Conservation (phyloP, 2,888 invertebrate species). For the Stenichneumon culpator region DNA sequence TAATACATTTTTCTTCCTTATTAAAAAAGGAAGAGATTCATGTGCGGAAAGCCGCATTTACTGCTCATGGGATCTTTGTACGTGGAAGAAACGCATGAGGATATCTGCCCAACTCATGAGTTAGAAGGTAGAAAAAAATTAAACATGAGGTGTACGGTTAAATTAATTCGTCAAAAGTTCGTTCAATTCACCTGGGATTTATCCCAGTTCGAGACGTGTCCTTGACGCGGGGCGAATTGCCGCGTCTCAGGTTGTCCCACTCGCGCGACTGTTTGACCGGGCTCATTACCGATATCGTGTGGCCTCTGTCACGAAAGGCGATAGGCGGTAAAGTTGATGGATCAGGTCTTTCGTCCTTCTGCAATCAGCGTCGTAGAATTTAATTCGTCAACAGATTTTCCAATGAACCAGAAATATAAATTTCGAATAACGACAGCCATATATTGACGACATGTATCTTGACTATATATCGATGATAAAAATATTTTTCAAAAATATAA, state of each 20-base stretch:
- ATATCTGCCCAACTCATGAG: no score
- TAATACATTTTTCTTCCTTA: no score
- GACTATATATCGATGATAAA: no score
- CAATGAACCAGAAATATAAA: neutral
- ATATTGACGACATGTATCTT: no score
- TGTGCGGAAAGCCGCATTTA: no score
- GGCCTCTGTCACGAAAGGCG: conserved; percentile 88
- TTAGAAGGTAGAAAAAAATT: no score
- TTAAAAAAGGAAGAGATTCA: no score
- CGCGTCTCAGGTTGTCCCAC: conserved; percentile 84
- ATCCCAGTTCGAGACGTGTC: conserved; percentile 90
- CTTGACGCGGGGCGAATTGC: conserved; percentile 83
- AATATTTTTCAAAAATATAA: no score
- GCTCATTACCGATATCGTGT: conserved; percentile 96
- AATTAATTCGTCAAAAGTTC: neutral
- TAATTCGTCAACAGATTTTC: neutral
- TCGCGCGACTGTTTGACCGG: conserved; percentile 87
- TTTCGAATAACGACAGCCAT: no score
- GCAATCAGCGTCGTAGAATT: conserved; percentile 65
- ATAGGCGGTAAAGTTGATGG: conserved; percentile 84
- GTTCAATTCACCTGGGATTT: conserved; percentile 88
- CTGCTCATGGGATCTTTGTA: no score
- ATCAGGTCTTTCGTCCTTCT: conserved; percentile 83
- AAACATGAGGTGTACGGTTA: no score
- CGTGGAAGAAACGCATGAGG: no score